These are phyloP conservation scores for Dilophus febrilis DNA, from an alignment of 2,888 invertebrate species.

Conservation along the genomic window DNA sequence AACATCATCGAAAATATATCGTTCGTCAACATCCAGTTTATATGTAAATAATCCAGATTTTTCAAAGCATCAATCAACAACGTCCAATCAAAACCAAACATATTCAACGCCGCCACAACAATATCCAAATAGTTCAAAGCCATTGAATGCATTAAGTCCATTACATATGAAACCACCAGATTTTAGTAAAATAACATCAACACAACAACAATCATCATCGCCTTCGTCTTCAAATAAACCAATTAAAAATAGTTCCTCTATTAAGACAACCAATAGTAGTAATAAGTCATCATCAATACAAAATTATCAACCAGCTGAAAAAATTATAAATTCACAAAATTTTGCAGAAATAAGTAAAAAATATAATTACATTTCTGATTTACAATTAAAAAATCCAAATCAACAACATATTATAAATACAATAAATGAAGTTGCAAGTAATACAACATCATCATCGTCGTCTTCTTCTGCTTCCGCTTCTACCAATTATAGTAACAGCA, in stretches of 20 bases:
- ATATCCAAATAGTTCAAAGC: not conserved
- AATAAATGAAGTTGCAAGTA: not conserved
- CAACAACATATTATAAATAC: not conserved
- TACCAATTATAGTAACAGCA: no score
- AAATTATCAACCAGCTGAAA: slow-evolving; percentile 1
- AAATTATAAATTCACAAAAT: slow-evolving; percentile 9
- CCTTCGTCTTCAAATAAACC: slow-evolving; percentile 2
- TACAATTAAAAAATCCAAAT: slow-evolving; percentile 12
- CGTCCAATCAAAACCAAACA: no score
- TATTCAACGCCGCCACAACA: no score
- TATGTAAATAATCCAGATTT: slow-evolving; percentile 12
- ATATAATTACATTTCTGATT: slow-evolving; percentile 14
- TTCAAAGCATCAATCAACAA: slow-evolving; percentile 5
- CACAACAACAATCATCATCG: not conserved
- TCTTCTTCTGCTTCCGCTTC: no score
- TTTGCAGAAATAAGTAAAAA: slow-evolving; percentile 13
- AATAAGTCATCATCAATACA: not conserved
- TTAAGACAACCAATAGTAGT: slow-evolving; percentile 2
- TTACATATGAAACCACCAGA: slow-evolving; percentile 13
- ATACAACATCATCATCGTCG: slow-evolving; percentile 1
- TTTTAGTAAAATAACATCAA: slow-evolving; percentile 9
- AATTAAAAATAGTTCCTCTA: slow-evolving; percentile 7
- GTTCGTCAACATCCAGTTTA: slow-evolving; percentile 2
- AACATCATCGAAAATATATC: not conserved
- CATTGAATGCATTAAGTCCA: slow-evolving; percentile 9